Evolutionary conservation across 2,797 vertebrate species (phyloP).

Genomic region (Carapus acus): DNA sequence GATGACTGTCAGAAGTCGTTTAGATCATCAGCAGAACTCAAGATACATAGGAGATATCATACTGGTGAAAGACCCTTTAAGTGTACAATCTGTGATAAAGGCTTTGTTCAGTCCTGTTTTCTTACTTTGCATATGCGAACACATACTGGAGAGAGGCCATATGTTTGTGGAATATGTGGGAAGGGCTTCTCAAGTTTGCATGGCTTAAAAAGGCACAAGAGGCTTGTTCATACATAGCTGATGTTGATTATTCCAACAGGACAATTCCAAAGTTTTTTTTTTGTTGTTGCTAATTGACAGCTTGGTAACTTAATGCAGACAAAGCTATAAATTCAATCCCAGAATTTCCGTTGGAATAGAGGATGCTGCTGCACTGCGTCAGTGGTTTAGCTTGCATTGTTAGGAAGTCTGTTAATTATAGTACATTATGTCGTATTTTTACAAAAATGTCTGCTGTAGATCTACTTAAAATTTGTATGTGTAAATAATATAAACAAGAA

Average conservation of each 20-base stretch:
- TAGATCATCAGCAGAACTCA: conserved; percentile 61
- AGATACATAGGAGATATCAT: conserved; percentile 67
- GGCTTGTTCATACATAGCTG: conserved; percentile 62
- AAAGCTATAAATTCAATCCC: neutral
- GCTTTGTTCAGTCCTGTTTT: conserved; percentile 69
- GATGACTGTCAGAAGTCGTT: conserved; percentile 69
- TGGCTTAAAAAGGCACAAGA: conserved; percentile 65
- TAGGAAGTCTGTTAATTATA: conserved; percentile 47
- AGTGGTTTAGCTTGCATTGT: conserved; percentile 13
- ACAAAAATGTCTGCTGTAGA: conserved; percentile 59
- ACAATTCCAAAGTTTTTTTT: conserved; percentile 1
- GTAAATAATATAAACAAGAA: conserved; percentile 41
- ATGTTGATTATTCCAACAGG: conserved; percentile 6
- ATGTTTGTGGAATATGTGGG: conserved; percentile 57
- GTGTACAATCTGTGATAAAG: conserved; percentile 65
- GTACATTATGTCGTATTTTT: conserved; percentile 60
- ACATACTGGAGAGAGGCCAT: conserved; percentile 67
- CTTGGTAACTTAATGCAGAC: neutral
- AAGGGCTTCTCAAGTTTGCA: conserved; percentile 70
- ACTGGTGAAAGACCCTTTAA: conserved; percentile 65
- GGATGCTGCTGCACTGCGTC: neutral
- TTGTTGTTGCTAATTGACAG: neutral
- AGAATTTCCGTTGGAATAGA: conserved; percentile 13
- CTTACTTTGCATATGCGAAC: conserved; percentile 70
- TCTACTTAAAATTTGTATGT: conserved; percentile 60